These are phyloP conservation scores for Paramormyrops hopkinsi DNA, from an alignment of 2,797 vertebrate genomes.

Conservation along the genomic window DNA sequence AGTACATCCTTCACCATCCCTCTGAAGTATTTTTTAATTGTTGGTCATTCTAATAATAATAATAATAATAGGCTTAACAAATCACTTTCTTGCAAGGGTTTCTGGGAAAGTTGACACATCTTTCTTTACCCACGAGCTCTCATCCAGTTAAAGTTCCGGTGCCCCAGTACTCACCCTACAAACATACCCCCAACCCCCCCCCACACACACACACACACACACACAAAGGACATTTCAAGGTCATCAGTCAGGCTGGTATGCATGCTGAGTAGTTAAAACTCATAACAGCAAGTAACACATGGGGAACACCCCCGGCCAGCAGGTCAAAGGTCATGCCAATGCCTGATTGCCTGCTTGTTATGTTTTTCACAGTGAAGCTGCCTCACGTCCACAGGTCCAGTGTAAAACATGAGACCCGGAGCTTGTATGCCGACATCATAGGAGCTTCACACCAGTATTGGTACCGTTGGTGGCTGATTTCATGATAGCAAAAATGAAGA, in stretches of 20 bases:
- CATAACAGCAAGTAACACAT: background rate
- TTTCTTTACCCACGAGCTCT: background rate
- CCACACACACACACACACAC: background rate
- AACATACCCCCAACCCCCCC: background rate
- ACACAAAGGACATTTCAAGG: background rate
- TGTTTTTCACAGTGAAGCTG: background rate
- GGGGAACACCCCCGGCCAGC: background rate
- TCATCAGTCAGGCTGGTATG: background rate
- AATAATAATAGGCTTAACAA: background rate
- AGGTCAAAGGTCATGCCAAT: background rate
- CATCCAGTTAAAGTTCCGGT: background rate
- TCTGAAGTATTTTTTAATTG: background rate
- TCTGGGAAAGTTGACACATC: background rate
- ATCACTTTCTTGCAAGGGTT: background rate
- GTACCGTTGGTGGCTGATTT: background rate
- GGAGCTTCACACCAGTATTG: background rate
- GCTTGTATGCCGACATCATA: background rate
- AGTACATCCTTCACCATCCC: background rate
- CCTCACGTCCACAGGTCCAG: background rate
- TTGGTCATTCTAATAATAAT: background rate
- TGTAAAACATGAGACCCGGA: background rate
- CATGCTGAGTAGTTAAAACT: background rate
- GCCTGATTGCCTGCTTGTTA: background rate
- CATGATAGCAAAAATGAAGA: background rate
- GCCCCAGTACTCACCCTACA: background rate